A percentile compares a stretch with the other conserved stretches of the same genome.
phyloP scores from a whole-genome alignment of 1,140 invertebrate species.

The Drosophila quadrilineata region DNA sequence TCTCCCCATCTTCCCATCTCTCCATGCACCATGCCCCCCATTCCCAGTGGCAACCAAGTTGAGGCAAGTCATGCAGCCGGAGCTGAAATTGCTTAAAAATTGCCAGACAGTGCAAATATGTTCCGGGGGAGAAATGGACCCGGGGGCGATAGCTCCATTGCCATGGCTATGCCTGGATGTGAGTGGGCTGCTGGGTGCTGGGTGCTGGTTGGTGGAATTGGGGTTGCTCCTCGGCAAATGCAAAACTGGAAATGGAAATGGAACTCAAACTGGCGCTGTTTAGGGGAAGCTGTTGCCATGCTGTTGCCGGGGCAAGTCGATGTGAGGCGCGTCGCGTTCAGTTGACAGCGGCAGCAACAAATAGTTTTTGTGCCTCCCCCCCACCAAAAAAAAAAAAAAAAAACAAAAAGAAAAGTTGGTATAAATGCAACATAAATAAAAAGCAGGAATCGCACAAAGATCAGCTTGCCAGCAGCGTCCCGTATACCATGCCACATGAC shows the following conservation, averaged over 20 bases:
- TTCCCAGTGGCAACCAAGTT: constrained; percentile 22
- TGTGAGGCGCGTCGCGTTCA: constrained; percentile 22
- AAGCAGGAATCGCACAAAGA: constrained; percentile 47
- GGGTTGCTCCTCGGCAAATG: not conserved
- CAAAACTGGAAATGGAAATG: constrained; percentile 1
- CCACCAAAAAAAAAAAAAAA: constrained; percentile 15
- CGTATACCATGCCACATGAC: not conserved
- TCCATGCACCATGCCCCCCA: constrained; percentile 2
- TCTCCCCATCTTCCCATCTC: not conserved
- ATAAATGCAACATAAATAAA: constrained; percentile 28
- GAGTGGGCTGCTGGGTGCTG: not conserved
- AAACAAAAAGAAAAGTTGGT: not conserved
- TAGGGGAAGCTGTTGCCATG: not conserved
- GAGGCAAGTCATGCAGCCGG: constrained; percentile 60
- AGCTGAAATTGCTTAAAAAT: constrained; percentile 77
- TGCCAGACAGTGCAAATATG: constrained; percentile 78
- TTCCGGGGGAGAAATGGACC: constrained; percentile 50
- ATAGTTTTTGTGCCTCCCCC: constrained; percentile 66
- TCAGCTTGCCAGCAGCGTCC: constrained; percentile 31
- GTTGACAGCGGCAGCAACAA: constrained; percentile 75
- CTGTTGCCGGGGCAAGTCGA: too few relatives aligned
- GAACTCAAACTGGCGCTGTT: not conserved
- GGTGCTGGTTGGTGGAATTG: not conserved
- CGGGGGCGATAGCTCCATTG: not conserved
- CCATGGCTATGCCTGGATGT: not conserved